These are phyloP conservation scores for Regulus satrapa DNA, from an alignment of 2,113 vertebrate genomes.

Conservation along the genomic window DNA sequence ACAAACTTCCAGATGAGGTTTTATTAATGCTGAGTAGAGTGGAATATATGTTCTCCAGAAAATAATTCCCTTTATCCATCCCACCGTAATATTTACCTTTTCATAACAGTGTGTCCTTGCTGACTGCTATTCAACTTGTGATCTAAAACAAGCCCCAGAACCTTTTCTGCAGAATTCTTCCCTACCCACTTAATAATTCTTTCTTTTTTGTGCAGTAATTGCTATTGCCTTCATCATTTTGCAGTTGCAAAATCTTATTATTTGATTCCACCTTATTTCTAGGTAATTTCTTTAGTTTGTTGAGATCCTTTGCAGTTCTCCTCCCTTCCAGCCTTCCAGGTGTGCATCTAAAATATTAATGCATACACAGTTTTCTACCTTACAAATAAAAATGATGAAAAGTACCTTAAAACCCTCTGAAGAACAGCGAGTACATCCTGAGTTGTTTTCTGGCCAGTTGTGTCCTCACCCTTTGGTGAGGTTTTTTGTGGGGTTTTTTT, in stretches of 20 bases:
- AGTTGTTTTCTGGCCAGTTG: neutral
- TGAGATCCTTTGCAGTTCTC: neutral
- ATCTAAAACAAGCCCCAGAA: neutral
- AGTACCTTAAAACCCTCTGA: neutral
- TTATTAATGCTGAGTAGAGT: neutral
- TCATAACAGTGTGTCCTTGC: neutral
- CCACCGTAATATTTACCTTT: neutral
- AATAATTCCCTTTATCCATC: neutral
- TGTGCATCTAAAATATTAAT: neutral
- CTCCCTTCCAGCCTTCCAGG: neutral
- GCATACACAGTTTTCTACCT: neutral
- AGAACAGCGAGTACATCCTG: neutral
- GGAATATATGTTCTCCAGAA: neutral
- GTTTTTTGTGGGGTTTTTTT: accelerated
- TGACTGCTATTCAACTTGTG: neutral
- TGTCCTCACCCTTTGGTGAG: neutral
- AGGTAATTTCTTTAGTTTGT: neutral
- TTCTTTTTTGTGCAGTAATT: neutral
- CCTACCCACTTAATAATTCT: neutral
- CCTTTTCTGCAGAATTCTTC: neutral
- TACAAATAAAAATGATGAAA: neutral
- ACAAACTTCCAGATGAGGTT: neutral
- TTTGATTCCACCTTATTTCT: neutral
- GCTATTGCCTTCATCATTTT: neutral
- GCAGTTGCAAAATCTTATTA: neutral